These are phyloP conservation scores for Holotrichia oblita DNA, from an alignment of 1,140 invertebrate genomes.

Conservation along the genomic window DNA sequence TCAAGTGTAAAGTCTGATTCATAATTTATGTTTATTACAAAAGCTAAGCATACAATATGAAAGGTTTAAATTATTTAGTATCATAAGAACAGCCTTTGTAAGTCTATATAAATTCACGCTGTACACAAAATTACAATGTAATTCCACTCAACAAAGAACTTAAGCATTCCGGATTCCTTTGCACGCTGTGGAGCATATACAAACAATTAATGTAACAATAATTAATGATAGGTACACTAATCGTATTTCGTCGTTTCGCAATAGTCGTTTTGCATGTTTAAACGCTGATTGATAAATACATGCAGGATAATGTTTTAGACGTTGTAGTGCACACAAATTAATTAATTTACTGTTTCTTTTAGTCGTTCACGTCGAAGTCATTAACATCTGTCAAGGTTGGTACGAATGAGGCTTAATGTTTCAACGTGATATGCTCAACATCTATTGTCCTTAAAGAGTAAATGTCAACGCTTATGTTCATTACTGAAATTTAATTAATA, in stretches of 20 bases:
- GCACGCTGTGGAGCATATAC: neutral
- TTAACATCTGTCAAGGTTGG: slow-evolving; percentile 8
- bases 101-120: neutral
- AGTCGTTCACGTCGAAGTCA: slow-evolving; percentile 4
- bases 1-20: too few relatives aligned
- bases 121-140: neutral
- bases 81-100: neutral
- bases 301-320: neutral
- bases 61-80: too few relatives aligned
- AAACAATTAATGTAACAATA: slow-evolving; percentile 14
- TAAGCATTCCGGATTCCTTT: slow-evolving; percentile 4
- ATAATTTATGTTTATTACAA: too few relatives aligned
- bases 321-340: neutral
- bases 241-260: neutral
- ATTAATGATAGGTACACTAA: neutral
- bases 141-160: neutral
- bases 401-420: too few relatives aligned
- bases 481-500: too few relatives aligned
- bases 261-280: neutral
- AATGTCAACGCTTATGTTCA: too few relatives aligned
- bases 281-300: neutral
- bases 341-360: slow-evolving; percentile 10
- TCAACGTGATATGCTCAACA: too few relatives aligned
- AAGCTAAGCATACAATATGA: too few relatives aligned
- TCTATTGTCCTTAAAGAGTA: too few relatives aligned